A percentile compares a stretch with the other conserved stretches of the same genome.
Evolutionary conservation across 2,113 vertebrate species (phyloP).

Genomic region (Merops nubicus): DNA sequence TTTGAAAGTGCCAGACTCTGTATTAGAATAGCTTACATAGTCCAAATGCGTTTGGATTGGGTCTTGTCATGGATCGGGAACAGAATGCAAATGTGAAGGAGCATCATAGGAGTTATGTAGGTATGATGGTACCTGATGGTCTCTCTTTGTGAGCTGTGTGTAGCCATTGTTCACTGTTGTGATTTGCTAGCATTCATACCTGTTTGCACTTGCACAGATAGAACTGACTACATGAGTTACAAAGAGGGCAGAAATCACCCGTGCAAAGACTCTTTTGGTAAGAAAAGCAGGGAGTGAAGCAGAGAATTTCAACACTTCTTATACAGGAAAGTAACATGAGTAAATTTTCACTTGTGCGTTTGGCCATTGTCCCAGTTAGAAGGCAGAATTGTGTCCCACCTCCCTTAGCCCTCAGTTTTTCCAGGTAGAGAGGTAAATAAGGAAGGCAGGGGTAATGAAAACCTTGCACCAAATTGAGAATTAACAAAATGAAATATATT

Average conservation of each 20-base stretch:
- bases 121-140: neutral
- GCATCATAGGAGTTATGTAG: accelerated
- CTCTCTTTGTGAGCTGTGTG: accelerated
- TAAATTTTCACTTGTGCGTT: neutral
- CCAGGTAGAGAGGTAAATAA: no score
- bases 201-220: neutral
- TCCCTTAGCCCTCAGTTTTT: no score
- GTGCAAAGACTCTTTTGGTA: neutral
- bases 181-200: neutral
- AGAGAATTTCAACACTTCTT: neutral
- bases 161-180: accelerated
- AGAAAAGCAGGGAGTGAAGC: neutral
- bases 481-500: no score
- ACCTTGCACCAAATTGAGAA: no score
- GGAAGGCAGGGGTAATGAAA: no score
- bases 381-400: no score
- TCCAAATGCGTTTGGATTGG: neutral
- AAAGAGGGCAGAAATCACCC: neutral
- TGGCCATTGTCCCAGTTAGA: no score
- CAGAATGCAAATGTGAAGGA: neutral
- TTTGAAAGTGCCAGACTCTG: neutral
- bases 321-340: neutral
- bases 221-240: neutral
- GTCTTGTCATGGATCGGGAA: neutral
- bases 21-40: neutral